Conservation (phyloP, 2,113 vertebrate species). For the Passer domesticus region DNA sequence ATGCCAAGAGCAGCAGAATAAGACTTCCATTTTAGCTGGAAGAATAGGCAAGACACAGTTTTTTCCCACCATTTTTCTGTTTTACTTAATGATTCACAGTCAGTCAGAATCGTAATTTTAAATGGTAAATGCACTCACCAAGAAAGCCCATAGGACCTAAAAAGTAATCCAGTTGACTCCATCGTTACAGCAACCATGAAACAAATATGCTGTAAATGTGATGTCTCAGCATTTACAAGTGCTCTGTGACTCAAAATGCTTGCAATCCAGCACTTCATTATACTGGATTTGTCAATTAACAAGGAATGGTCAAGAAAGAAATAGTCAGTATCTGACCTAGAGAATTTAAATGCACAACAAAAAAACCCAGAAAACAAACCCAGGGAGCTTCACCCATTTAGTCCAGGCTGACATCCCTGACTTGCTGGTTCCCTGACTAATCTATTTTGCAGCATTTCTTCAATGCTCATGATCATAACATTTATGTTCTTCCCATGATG, state of each 20-base stretch:
- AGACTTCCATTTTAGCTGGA: neutral
- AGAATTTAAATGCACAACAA: neutral
- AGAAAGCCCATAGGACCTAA: neutral
- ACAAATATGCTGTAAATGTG: neutral
- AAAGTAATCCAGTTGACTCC: neutral
- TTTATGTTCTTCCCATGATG: slow-evolving; percentile 1
- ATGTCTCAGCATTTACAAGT: slow-evolving; percentile 6
- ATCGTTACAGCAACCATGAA: slow-evolving; percentile 7
- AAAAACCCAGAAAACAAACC: neutral
- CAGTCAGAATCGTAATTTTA: neutral
- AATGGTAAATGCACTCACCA: neutral
- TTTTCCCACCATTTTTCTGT: neutral
- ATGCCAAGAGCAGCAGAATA: neutral
- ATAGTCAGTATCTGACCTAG: neutral
- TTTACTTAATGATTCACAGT: neutral
- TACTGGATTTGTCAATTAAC: neutral
- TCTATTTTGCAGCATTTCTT: neutral
- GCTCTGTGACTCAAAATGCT: neutral
- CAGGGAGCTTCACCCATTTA: neutral
- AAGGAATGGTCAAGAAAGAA: neutral
- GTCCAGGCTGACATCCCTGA: neutral
- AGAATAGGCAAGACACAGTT: neutral
- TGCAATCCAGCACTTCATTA: neutral
- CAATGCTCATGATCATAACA: neutral
- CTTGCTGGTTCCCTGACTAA: neutral